phyloP scores from a whole-genome alignment of 2,113 vertebrate species.

The Phrynosoma platyrhinos region DNA sequence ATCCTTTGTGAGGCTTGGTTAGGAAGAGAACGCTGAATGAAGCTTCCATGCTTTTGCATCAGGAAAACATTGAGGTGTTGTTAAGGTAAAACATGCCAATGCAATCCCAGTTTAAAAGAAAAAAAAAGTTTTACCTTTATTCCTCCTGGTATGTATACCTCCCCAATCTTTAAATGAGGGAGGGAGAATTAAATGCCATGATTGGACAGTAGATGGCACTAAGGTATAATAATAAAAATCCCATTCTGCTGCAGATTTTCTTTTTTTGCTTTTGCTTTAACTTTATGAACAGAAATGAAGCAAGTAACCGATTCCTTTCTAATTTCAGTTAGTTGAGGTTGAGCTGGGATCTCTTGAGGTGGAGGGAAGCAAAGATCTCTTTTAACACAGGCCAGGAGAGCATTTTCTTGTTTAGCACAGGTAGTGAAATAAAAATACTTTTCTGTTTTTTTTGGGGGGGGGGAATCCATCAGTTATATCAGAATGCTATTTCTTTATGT shows the following conservation, averaged over 20 bases:
- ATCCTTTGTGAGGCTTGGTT: too few species aligned
- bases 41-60: too few species aligned
- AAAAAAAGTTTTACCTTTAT: too few species aligned
- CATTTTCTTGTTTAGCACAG: conserved; percentile 54
- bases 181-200: conserved; percentile 7
- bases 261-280: not conserved
- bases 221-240: conserved; percentile 64
- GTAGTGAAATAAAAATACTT: conserved; percentile 20
- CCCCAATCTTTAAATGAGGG: conserved; percentile 36
- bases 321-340: conserved; percentile 69
- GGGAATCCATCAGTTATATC: too few species aligned
- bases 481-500: too few species aligned
- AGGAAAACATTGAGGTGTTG: too few species aligned
- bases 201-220: conserved; percentile 76
- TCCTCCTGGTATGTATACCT: conserved; percentile 27
- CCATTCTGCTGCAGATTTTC: not conserved
- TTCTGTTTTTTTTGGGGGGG: not conserved
- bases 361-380: not conserved
- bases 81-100: too few species aligned
- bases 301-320: conserved; percentile 39
- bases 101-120: too few species aligned
- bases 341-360: conserved; percentile 57
- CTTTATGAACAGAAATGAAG: conserved; percentile 31
- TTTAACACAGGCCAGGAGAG: conserved; percentile 50
- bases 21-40: too few species aligned